These are phyloP conservation scores for Rynchops niger DNA, from an alignment of 2,113 vertebrate species.

Conservation along the genomic window DNA sequence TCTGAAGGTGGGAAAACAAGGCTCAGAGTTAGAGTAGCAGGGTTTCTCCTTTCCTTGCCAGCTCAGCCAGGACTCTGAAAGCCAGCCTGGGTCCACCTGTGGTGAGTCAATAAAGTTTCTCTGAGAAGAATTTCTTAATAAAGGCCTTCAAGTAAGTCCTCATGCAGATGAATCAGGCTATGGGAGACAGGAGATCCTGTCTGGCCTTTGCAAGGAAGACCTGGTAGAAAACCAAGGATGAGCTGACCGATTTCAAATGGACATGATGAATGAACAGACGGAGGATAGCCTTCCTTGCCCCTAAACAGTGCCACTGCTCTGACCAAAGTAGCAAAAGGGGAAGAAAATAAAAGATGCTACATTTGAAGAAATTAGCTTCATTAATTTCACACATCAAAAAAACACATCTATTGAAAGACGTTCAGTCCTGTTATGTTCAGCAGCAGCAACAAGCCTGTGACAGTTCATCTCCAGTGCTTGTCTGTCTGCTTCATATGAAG, in stretches of 20 bases:
- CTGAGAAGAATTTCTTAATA: not conserved
- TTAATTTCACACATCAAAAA: not conserved
- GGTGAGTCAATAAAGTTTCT: not conserved
- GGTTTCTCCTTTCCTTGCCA: not conserved
- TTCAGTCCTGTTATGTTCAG: not conserved
- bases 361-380: not conserved
- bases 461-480: not conserved
- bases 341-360: not conserved
- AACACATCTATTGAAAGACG: fast-evolving
- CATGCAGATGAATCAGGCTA: not conserved
- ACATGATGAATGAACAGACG: not conserved
- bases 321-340: not conserved
- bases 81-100: not conserved
- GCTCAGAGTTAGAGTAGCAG: not conserved
- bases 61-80: not conserved
- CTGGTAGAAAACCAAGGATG: not conserved
- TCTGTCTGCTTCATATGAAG: not conserved
- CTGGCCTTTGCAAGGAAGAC: not conserved
- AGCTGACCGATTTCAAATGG: not conserved
- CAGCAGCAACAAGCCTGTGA: not conserved
- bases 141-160: not conserved
- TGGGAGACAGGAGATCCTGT: not conserved
- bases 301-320: fast-evolving
- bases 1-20: not conserved
- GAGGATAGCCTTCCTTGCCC: not conserved